phyloP scores from a whole-genome alignment of 2,888 invertebrate species.

The Bombylius discolor region DNA sequence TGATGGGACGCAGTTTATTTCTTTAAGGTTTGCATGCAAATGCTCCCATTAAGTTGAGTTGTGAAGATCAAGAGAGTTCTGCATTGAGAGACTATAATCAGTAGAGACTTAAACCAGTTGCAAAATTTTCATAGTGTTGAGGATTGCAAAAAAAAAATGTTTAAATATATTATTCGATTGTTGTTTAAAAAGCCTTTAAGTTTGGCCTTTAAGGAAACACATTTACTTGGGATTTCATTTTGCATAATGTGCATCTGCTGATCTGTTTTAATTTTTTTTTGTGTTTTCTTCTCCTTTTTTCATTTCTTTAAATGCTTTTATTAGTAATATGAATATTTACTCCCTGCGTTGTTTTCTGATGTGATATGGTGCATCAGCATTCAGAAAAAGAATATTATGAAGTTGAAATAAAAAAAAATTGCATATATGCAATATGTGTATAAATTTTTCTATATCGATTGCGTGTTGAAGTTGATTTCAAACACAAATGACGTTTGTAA shows the following conservation, averaged over 20 bases:
- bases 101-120: too few relatives aligned
- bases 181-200: too few relatives aligned
- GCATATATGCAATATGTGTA: neutral
- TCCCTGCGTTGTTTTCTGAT: too few relatives aligned
- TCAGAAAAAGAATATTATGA: too few relatives aligned
- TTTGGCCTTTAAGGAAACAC: neutral
- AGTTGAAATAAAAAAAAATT: too few relatives aligned
- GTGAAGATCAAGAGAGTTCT: neutral
- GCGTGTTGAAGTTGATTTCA: neutral
- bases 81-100: too few relatives aligned
- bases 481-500: conserved; percentile 5
- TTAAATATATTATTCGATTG: too few relatives aligned
- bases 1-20: conserved; percentile 17
- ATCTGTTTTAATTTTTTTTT: neutral
- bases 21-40: conserved; percentile 18
- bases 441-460: neutral
- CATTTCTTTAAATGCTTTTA: neutral
- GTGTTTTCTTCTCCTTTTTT: neutral
- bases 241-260: conserved; percentile 21
- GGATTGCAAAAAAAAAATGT: too few relatives aligned
- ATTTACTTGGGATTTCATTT: conserved; percentile 18
- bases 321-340: too few relatives aligned
- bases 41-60: conserved; percentile 20
- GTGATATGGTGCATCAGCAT: too few relatives aligned
- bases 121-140: too few relatives aligned